phyloP scores from a whole-genome alignment of 1,140 invertebrate species.

The Centruroides vittatus region DNA sequence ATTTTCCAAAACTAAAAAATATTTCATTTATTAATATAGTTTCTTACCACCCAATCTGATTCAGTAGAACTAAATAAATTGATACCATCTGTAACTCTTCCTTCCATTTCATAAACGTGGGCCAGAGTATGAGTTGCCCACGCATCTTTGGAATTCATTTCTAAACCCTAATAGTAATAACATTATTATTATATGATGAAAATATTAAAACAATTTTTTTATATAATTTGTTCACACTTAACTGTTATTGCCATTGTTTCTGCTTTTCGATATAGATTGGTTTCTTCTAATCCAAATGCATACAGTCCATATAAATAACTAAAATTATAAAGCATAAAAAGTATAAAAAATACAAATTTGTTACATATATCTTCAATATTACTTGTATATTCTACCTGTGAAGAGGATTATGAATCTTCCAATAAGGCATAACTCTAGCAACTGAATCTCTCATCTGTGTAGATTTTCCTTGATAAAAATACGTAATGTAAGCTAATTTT shows the following conservation, averaged over 20 bases:
- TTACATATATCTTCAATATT: too few species aligned
- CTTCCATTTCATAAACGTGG: slow-evolving; percentile 41
- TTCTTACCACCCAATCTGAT: slow-evolving; percentile 33
- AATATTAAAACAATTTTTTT: too few species aligned
- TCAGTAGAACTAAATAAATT: slow-evolving; percentile 34
- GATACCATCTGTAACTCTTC: slow-evolving; percentile 33
- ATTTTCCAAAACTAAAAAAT: too few species aligned
- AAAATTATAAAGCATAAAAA: slow-evolving; percentile 1
- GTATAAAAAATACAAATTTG: too few species aligned
- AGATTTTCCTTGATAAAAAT: slow-evolving; percentile 38
- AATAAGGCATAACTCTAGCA: slow-evolving; percentile 34
- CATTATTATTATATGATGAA: too few species aligned
- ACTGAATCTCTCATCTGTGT: slow-evolving; percentile 35
- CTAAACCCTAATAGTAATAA: slow-evolving; percentile 26
- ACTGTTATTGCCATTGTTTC: slow-evolving; percentile 32
- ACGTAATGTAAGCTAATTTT: slow-evolving; percentile 39
- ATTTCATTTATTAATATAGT: too few species aligned
- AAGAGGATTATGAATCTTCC: slow-evolving; percentile 30
- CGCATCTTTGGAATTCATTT: slow-evolving; percentile 33
- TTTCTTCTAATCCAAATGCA: slow-evolving; percentile 42
- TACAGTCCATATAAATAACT: slow-evolving; percentile 41
- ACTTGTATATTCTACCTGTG: slow-evolving; percentile 27
- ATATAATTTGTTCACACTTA: neutral
- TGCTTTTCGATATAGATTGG: slow-evolving; percentile 34
- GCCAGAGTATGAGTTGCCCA: slow-evolving; percentile 43